Percentiles rank a stretch among this genome's conserved stretches.
These are phyloP conservation scores for Caenorhabditis drosophilae DNA, from an alignment of 2,888 invertebrate genomes.

Conservation along the genomic window DNA sequence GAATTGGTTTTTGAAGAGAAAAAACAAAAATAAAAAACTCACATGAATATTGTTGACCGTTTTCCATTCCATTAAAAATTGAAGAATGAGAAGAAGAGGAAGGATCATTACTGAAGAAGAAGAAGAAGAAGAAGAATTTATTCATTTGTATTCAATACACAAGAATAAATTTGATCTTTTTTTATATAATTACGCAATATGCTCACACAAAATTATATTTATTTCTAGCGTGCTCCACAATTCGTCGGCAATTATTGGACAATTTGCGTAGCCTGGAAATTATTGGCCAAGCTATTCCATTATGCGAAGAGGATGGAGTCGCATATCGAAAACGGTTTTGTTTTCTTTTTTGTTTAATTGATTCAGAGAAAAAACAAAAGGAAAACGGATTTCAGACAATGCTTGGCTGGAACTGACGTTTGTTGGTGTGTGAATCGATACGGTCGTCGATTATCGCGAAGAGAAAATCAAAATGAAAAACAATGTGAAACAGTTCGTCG, in stretches of 20 bases:
- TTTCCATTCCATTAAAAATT: no score
- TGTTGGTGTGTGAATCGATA: constrained; percentile 47
- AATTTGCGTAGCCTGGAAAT: constrained; percentile 35
- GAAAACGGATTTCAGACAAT: constrained; percentile 32
- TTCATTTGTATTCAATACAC: no score
- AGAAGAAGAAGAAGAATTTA: no score
- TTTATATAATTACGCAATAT: no score
- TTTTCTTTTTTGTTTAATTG: neutral
- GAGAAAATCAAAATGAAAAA: constrained; percentile 24
- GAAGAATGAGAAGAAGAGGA: no score
- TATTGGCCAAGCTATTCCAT: constrained; percentile 42
- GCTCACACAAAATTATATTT: no score
- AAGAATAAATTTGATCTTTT: no score
- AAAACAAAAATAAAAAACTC: neutral
- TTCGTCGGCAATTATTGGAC: constrained; percentile 34
- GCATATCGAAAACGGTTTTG: constrained; percentile 31
- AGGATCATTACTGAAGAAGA: no score
- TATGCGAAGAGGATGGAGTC: constrained; percentile 37
- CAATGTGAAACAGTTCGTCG: constrained; percentile 38
- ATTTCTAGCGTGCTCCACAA: constrained; percentile 37
- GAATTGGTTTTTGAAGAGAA: no score
- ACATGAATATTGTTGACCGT: neutral
- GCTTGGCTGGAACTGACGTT: constrained; percentile 43
- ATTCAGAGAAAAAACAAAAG: neutral
- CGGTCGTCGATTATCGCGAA: constrained; percentile 28